Percentiles rank a stretch among this genome's conserved stretches.
These are phyloP conservation scores for Mus pahari DNA, from an alignment of 2,113 vertebrate genomes.

Conservation along the genomic window DNA sequence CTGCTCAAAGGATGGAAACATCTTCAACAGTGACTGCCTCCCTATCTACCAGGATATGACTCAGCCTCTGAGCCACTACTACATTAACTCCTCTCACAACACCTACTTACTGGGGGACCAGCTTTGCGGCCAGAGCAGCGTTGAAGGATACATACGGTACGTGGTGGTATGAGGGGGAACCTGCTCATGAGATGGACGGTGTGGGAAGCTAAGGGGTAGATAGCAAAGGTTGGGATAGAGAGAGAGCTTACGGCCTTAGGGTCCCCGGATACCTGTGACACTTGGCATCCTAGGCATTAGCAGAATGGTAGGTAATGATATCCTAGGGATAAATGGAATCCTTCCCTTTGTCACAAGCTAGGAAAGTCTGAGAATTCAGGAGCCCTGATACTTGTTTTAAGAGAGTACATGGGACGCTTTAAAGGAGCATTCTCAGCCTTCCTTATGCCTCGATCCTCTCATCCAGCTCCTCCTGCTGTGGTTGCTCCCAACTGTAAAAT, in stretches of 20 bases:
- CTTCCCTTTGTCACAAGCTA: background rate
- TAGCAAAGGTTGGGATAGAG: background rate
- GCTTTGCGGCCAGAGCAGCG: constrained; percentile 94
- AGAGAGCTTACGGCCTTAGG: background rate
- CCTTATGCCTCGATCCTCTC: background rate
- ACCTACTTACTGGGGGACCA: constrained; percentile 97
- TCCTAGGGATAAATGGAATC: background rate
- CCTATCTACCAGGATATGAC: constrained; percentile 93
- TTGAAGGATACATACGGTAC: constrained; percentile 97
- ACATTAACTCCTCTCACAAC: constrained; percentile 97
- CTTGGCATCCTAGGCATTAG: background rate
- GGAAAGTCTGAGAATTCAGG: constrained; percentile 16
- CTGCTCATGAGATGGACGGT: background rate
- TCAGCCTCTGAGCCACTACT: constrained; percentile 94
- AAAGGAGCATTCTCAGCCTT: background rate
- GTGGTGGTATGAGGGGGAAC: background rate
- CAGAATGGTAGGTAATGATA: background rate
- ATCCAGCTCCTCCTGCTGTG: background rate
- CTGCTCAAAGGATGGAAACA: constrained; percentile 92
- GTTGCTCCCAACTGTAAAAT: background rate
- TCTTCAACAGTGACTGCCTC: constrained; percentile 89
- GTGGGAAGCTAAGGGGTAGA: background rate
- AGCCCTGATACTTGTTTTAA: constrained; percentile 40
- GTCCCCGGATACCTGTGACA: background rate
- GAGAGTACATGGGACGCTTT: background rate